Evolutionary conservation across 1,140 invertebrate species (phyloP).

Genomic region (Aphelinus certus): DNA sequence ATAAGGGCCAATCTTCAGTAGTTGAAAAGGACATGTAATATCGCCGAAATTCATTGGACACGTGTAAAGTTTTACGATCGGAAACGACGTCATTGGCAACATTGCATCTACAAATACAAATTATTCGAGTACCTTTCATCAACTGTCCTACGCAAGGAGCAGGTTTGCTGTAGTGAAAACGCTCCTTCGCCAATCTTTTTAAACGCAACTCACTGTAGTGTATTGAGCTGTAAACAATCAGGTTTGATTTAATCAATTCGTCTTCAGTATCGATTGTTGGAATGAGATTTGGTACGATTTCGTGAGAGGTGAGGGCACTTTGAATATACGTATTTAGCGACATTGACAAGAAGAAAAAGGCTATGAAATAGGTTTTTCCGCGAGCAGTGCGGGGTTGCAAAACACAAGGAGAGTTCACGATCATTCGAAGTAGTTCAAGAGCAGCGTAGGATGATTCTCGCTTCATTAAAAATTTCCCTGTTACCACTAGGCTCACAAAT

Average conservation of each 20-base stretch:
- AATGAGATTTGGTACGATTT: not conserved
- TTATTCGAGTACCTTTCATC: not conserved
- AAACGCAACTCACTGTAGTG: not conserved
- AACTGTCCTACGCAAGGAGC: not conserved
- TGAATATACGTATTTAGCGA: not conserved
- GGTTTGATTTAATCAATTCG: not conserved
- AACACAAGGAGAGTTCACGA: not conserved
- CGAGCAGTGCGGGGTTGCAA: not conserved
- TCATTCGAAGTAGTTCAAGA: not conserved
- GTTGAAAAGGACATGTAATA: not conserved
- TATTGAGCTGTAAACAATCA: not conserved
- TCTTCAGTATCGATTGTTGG: not conserved
- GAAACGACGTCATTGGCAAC: not conserved
- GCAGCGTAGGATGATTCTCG: not conserved
- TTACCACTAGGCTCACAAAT: not conserved
- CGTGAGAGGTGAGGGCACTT: not conserved
- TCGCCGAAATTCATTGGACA: not conserved
- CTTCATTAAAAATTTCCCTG: not conserved
- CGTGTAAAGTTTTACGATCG: not conserved
- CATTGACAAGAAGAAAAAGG: not conserved
- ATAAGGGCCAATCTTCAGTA: not conserved
- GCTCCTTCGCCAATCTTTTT: not conserved
- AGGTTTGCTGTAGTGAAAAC: not conserved
- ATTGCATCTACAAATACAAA: not conserved
- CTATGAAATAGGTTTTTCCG: not conserved